phyloP scores from a whole-genome alignment of 1,140 invertebrate species.

The Apis laboriosa region DNA sequence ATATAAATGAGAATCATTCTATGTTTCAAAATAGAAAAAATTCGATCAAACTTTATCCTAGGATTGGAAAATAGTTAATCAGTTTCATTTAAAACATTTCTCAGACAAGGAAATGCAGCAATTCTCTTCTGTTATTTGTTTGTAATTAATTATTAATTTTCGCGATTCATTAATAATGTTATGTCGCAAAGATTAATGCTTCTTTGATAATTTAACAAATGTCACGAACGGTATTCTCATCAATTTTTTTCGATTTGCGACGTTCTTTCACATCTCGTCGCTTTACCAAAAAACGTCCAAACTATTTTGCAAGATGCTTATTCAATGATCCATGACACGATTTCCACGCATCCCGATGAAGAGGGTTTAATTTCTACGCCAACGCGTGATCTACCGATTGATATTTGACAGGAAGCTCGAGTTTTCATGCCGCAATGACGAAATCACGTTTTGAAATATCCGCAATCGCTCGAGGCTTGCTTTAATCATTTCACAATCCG shows the following conservation, averaged over 20 bases:
- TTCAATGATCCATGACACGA: conserved; percentile 22
- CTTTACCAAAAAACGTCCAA: conserved; percentile 18
- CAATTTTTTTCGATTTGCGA: neutral
- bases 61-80: neutral
- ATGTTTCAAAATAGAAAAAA: no score
- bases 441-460: neutral
- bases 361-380: conserved; percentile 20
- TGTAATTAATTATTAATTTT: no score
- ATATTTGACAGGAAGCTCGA: conserved; percentile 24
- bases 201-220: conserved; percentile 19
- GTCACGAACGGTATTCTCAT: conserved; percentile 19
- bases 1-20: no score
- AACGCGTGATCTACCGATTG: neutral
- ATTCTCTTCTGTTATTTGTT: neutral
- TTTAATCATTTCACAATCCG: conserved; percentile 31
- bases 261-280: neutral
- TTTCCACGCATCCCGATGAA: conserved; percentile 4
- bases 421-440: neutral
- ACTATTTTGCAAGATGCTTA: conserved; percentile 17
- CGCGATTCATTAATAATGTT: neutral
- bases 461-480: neutral
- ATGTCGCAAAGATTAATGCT: neutral
- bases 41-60: no score
- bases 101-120: no score
- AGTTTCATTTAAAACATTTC: no score